Conservation (phyloP, 2,113 vertebrate species). For the Physeter macrocephalus region DNA sequence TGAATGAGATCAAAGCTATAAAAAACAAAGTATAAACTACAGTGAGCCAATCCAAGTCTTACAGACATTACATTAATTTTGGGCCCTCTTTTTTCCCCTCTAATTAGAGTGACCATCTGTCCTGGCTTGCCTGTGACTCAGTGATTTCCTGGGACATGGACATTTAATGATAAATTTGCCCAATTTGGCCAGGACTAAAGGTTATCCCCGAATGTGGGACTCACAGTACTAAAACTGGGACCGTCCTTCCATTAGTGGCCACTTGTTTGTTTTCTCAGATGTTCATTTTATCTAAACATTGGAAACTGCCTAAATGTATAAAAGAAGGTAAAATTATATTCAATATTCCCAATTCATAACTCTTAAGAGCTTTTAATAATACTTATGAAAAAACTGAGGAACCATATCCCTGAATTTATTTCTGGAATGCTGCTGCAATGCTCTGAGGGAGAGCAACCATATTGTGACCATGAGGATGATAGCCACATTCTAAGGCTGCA, state of each 20-base stretch:
- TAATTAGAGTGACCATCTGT: not conserved
- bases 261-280: no score
- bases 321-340: not conserved
- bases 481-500: not conserved
- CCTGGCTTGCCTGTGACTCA: not conserved
- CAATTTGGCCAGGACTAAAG: not conserved
- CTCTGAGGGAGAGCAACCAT: not conserved
- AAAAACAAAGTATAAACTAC: not conserved
- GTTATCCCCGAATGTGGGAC: not conserved
- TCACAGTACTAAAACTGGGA: not conserved
- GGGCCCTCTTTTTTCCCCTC: not conserved
- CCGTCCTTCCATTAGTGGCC: not conserved
- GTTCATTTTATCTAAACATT: not conserved
- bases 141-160: not conserved
- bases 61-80: not conserved
- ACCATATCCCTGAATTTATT: not conserved
- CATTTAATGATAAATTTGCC: not conserved
- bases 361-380: not conserved
- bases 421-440: not conserved
- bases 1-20: not conserved
- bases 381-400: not conserved
- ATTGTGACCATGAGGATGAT: not conserved
- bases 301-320: not conserved
- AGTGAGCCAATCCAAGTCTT: not conserved
- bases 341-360: not conserved